A percentile compares a stretch with the other conserved stretches of the same genome.
Conservation (phyloP, 2,888 invertebrate genomes). For the Corbicula japonica region DNA sequence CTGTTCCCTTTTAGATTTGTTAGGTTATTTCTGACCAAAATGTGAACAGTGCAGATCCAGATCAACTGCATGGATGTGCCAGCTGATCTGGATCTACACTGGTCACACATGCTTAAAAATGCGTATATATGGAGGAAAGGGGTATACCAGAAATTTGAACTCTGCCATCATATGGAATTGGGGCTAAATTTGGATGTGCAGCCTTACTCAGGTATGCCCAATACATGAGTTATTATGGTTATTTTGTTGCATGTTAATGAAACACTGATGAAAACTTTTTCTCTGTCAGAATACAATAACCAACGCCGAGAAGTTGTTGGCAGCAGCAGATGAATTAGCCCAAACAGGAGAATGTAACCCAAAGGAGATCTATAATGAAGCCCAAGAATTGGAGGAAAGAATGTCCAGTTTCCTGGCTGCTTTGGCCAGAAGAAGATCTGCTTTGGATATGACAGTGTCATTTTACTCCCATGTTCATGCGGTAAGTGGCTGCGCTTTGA, state of each 20-base stretch:
- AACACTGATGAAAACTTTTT: background rate
- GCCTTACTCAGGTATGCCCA: too few relatives aligned
- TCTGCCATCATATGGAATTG: too few relatives aligned
- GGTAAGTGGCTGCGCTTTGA: slow-evolving; percentile 85
- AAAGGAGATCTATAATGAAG: slow-evolving; percentile 97
- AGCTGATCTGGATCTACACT: too few relatives aligned
- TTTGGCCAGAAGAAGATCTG: slow-evolving; percentile 95
- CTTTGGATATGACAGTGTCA: slow-evolving; percentile 96
- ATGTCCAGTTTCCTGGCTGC: slow-evolving; percentile 97
- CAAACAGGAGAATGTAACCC: slow-evolving; percentile 96
- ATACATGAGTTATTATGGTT: background rate
- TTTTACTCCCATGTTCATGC: slow-evolving; percentile 99
- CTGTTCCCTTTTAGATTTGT: too few relatives aligned
- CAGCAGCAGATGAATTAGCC: slow-evolving; percentile 98
- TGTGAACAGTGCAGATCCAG: too few relatives aligned
- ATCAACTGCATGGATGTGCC: too few relatives aligned
- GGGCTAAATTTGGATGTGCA: too few relatives aligned
- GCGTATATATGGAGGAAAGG: too few relatives aligned
- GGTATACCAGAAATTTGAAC: too few relatives aligned
- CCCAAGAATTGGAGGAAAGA: slow-evolving; percentile 96
- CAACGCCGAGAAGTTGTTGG: slow-evolving; percentile 98
- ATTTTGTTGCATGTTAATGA: background rate
- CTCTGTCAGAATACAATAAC: slow-evolving; percentile 94
- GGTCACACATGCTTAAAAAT: too few relatives aligned
- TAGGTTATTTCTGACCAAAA: too few relatives aligned